Conservation (phyloP, 2,113 vertebrate genomes). For the Charadrius vociferus region DNA sequence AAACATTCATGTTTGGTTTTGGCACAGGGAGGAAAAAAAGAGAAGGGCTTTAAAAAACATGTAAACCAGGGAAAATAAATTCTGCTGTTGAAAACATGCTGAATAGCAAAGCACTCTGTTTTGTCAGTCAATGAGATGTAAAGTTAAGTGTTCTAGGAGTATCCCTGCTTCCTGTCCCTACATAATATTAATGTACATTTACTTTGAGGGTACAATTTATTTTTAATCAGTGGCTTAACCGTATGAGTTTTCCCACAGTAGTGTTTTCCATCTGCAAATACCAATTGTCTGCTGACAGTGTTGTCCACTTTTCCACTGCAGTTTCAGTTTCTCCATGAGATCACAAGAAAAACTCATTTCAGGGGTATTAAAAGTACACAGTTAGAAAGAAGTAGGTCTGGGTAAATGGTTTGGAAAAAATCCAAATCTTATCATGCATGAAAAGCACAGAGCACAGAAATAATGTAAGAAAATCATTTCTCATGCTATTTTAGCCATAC, state of each 20-base stretch:
- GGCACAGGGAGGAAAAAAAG: neutral
- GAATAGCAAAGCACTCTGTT: neutral
- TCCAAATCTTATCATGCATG: slow-evolving; percentile 39
- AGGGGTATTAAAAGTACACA: slow-evolving; percentile 46
- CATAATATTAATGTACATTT: neutral
- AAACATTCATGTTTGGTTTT: neutral
- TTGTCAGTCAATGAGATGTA: neutral
- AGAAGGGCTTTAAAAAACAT: neutral
- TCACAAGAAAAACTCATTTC: slow-evolving; percentile 27
- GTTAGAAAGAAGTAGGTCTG: slow-evolving; percentile 54
- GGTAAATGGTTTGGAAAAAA: slow-evolving; percentile 69
- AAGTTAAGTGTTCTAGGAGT: neutral
- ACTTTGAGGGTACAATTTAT: neutral
- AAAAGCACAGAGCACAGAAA: slow-evolving; percentile 41
- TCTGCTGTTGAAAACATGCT: neutral
- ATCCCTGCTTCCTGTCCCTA: neutral
- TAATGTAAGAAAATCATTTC: slow-evolving; percentile 25
- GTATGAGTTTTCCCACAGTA: neutral
- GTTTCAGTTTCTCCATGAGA: neutral
- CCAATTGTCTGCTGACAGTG: neutral
- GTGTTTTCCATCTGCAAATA: neutral
- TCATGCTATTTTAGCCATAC: neutral
- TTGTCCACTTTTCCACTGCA: neutral
- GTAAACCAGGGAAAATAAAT: neutral
- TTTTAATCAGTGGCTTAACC: neutral